Evolutionary conservation across 2,113 vertebrate genomes (phyloP), one percentile per base, ranked within the genome.

Genomic region (Sceloporus undulatus): DNA sequence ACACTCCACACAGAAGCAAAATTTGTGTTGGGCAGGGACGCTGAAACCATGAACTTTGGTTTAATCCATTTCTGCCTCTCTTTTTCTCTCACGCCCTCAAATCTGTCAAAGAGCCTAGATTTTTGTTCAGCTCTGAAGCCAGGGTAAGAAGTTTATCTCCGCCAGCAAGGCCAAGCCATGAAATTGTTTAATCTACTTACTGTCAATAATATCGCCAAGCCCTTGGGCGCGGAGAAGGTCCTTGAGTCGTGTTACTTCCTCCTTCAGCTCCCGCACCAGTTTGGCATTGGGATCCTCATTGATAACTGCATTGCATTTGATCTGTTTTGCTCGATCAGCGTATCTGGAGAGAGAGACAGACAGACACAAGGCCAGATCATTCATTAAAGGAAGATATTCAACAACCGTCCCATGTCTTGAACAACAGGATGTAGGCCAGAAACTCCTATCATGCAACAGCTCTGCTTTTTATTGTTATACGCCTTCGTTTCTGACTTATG

Each of bases 271-370:
- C 38, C 99, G 97, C 95, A 99, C 98, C 95, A 99, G 95, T 92
- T 98, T 99, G 94, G 98, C 98, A 34, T 99, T 99, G 93, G 99
- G 99, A 94, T 99, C 99, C 48, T 99, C 99, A 59, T 99, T 99
- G 96, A 99, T 99, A 90, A 99, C 97, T 48, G 99, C 99, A 84
- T 99, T 99, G 95, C 98, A 99, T 90, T 99, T 99, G 91, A 99
- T 99, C 92, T 99, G 98, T 92, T 99, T 99, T 73, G 99, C 99
- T 77, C 99, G 98, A 91, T 99, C 99, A 1, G 99, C 99, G 0
- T 99, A 99, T 42, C 98, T 99, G 95, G 9, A 89, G 1, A 87
- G 90, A 42, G 68, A 71, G 23, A 19, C 79, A 48, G 48, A 48
- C 48, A 94, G n/a, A 87, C 83, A 1, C 11, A 27, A 8, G 13